Evolutionary conservation across 2,888 invertebrate genomes (phyloP).

Genomic region (Schizotus pectinicornis): DNA sequence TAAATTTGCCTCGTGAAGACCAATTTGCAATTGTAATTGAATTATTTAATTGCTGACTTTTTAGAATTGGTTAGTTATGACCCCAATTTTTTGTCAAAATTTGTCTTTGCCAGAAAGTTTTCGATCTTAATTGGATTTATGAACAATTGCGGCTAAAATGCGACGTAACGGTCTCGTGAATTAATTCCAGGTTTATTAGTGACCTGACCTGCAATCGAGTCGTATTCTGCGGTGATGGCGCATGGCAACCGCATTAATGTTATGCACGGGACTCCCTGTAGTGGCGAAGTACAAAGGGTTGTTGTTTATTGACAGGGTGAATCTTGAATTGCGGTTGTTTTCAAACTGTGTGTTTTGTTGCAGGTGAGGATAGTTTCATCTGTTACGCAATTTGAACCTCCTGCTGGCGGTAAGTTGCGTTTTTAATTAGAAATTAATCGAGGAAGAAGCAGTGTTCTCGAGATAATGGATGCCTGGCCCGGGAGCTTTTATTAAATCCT

Average conservation of each 20-base stretch:
- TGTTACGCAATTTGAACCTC: too few species aligned
- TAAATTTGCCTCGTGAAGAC: conserved; percentile 34
- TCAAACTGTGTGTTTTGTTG: conserved; percentile 27
- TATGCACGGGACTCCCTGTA: conserved; percentile 37
- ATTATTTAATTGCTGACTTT: conserved; percentile 38
- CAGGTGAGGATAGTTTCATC: conserved; percentile 13
- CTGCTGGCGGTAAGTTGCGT: neutral
- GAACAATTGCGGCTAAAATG: too few species aligned
- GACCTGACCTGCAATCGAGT: conserved; percentile 2
- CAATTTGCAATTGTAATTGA: conserved; percentile 40
- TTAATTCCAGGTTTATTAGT: too few species aligned
- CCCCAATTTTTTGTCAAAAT: neutral
- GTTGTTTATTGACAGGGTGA: conserved; percentile 38
- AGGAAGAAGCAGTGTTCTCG: neutral
- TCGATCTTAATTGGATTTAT: too few species aligned
- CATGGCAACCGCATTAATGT: conserved; percentile 42
- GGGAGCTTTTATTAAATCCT: neutral
- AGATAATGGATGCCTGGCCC: neutral
- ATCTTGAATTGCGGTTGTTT: conserved; percentile 30
- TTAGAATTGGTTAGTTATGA: conserved; percentile 18
- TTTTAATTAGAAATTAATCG: conserved; percentile 4
- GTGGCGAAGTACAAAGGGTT: conserved; percentile 30
- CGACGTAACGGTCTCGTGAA: too few species aligned
- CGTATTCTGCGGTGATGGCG: conserved; percentile 29
- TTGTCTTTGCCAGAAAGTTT: neutral